A percentile compares a stretch with the other conserved stretches of the same genome.
phyloP scores from a whole-genome alignment of 2,888 invertebrate genomes.

The Osedax frankpressi region DNA sequence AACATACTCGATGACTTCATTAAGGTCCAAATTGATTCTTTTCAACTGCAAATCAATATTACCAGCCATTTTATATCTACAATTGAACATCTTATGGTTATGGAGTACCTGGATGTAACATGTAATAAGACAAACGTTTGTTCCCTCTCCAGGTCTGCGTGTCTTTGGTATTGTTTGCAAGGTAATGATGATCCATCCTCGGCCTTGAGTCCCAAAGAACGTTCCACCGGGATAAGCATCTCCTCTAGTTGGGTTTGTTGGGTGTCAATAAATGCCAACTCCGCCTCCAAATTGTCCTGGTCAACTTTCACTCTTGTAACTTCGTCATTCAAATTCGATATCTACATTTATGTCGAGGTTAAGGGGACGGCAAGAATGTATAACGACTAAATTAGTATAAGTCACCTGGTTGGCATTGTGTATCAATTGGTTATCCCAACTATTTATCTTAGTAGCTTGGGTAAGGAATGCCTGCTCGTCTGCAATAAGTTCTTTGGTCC shows the following conservation, averaged over 20 bases:
- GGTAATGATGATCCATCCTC: constrained; percentile 35
- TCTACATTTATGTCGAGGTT: constrained; percentile 48
- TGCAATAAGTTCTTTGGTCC: constrained; percentile 79
- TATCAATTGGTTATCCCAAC: constrained; percentile 81
- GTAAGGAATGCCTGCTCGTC: constrained; percentile 82
- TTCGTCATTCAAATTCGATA: constrained; percentile 69
- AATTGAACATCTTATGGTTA: too few relatives aligned
- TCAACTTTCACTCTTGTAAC: constrained; percentile 77
- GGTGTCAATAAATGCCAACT: constrained; percentile 77
- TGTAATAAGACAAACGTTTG: constrained; percentile 66
- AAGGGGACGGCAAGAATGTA: neutral
- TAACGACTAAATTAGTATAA: neutral
- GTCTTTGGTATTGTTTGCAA: constrained; percentile 42
- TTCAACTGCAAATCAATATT: constrained; percentile 79
- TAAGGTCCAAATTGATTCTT: constrained; percentile 84
- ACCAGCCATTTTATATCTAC: constrained; percentile 71
- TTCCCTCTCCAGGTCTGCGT: constrained; percentile 72
- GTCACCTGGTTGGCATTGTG: constrained; percentile 75
- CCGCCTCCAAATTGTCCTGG: constrained; percentile 76
- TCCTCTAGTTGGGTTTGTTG: constrained; percentile 86
- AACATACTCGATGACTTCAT: constrained; percentile 83
- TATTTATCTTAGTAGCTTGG: constrained; percentile 86
- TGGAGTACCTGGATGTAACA: too few relatives aligned
- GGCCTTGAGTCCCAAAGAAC: constrained; percentile 49
- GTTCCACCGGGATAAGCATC: constrained; percentile 70